Evolutionary conservation across 2,888 invertebrate species (phyloP), one percentile per base, ranked within the genome.

Genomic region (Athripsodes cinereus): DNA sequence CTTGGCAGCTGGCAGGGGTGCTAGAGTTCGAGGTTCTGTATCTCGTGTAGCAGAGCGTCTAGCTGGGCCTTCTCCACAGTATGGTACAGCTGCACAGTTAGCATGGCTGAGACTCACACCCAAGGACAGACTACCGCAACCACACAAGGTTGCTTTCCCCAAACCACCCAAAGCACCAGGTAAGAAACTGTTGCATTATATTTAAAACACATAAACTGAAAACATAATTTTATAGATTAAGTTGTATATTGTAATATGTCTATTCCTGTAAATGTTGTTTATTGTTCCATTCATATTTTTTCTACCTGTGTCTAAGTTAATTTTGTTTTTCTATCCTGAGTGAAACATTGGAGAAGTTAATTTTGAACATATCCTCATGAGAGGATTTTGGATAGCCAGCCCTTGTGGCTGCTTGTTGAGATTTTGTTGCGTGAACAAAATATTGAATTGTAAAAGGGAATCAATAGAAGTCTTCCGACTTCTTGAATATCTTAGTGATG

Each of bases 101-200:
- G 85, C 85, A 60, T 91, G 90, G 90, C 79, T 91, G 59, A 76
- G 82, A 64, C 81, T 89, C 58, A 89, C 89, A 61, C 86, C 87
- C 64, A 83, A 83, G 63, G 85, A 85, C 68, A 82, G 85, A 75
- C 82, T 92, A 76, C 93, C 93, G 64, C 82, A 83, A 74, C 91
- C 92, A 35, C 85, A 85, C 66, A 85, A 87, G 70, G 85, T 90
- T 65, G 90, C 89, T 68, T 95, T 92, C 76, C 94, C 94, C 55
- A 90, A 91, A 74, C 94, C 94, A 64, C 93, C 93, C 51, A 92
- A 92, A 74, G 93, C 89, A 60, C 88, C 90, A 62, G 90, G 87
- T 87, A 67, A n/a, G 2, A 34, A 8, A 34, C 8, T n/a, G n/a
- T n/a, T n/a, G n/a, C n/a, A n/a, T n/a, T n/a, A n/a, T n/a, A n/a